phyloP scores from a whole-genome alignment of 2,113 vertebrate species.

The Pipa parva region DNA sequence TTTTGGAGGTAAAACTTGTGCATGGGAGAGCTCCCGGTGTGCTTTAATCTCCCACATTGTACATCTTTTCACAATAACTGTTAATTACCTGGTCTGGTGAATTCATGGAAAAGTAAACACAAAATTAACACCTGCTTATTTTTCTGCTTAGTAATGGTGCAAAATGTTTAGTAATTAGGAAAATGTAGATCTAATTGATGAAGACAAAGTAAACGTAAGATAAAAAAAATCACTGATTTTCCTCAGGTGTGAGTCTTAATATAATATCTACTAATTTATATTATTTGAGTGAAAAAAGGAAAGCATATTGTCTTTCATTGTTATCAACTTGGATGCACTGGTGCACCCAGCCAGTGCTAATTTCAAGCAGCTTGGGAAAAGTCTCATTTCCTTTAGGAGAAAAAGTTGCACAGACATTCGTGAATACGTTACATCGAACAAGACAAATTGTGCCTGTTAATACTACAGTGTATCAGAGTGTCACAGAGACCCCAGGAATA shows the following conservation, averaged over 20 bases:
- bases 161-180: background rate
- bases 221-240: background rate
- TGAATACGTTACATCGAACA: too few species aligned
- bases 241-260: background rate
- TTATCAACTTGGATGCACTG: too few species aligned
- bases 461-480: too few species aligned
- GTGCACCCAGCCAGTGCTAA: too few species aligned
- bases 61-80: background rate
- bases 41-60: background rate
- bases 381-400: too few species aligned
- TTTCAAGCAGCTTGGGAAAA: too few species aligned
- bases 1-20: background rate
- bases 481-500: too few species aligned
- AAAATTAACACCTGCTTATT: background rate
- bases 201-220: background rate
- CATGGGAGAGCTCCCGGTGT: background rate
- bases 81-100: background rate
- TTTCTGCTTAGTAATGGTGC: background rate
- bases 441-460: too few species aligned
- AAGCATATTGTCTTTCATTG: background rate
- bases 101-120: background rate
- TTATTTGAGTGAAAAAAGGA: background rate
- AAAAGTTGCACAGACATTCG: too few species aligned
- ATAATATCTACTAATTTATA: background rate
- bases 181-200: background rate